These are phyloP conservation scores for Xestia sexstrigata DNA, from an alignment of 2,888 invertebrate genomes.

Conservation along the genomic window DNA sequence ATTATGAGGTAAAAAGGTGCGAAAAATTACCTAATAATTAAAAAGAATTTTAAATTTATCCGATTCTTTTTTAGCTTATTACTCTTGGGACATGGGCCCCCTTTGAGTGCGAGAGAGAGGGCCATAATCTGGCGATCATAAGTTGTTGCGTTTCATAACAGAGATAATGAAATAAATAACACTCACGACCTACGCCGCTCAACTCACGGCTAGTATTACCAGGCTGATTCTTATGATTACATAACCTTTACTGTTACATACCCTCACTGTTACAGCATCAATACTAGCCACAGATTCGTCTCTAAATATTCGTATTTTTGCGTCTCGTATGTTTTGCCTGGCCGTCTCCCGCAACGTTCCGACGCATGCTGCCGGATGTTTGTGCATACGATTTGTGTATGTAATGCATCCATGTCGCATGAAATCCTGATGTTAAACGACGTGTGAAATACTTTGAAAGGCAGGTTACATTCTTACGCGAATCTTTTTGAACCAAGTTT, in stretches of 20 bases:
- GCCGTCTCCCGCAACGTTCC: too few species aligned
- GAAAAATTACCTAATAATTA: not conserved
- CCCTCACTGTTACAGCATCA: not conserved
- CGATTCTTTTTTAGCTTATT: not conserved
- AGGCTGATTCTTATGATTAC: not conserved
- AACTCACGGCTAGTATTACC: not conserved
- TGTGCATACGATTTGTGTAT: constrained; percentile 42
- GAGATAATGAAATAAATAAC: not conserved
- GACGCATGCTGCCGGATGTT: constrained; percentile 27
- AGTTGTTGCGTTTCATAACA: not conserved
- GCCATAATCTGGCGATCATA: not conserved
- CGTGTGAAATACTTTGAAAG: not conserved
- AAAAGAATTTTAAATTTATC: not conserved
- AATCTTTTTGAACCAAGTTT: not conserved
- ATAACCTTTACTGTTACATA: not conserved
- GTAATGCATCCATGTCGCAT: constrained; percentile 29
- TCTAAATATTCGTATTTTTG: constrained; percentile 21
- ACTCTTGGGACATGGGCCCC: not conserved
- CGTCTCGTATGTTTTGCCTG: not conserved
- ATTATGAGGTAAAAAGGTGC: too few species aligned
- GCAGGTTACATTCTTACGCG: not conserved
- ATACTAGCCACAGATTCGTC: not conserved
- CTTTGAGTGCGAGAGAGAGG: not conserved
- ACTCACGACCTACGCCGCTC: not conserved
- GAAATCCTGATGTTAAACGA: constrained; percentile 10